Base-by-base conservation (phyloP, 2,888 invertebrate species). In the Buathra laborator region DNA sequence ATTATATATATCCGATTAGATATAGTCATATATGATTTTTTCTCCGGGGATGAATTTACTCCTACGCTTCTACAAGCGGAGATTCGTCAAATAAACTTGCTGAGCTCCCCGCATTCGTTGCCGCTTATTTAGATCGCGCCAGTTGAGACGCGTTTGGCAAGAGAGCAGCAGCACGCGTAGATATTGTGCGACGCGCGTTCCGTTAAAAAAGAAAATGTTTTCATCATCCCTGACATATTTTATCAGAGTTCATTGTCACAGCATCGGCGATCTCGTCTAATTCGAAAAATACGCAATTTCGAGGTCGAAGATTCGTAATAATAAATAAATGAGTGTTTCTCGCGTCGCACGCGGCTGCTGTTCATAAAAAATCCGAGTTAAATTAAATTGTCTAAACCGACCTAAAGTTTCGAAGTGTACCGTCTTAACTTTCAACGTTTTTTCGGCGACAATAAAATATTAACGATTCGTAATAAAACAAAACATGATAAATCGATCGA, bases 81-180 rank as follows among this genome's bases (percentile, higher is more conserved):
- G 56, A 24, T 56, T 56, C 56, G 12, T 56, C 56, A 24, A 56
- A 19, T 19, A 12, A 24, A 56, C 56, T 19, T 56, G 56, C 24
- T 4, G 24, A 56, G 56, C 56, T 62, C 62, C 7, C 62, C 1
- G 62, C 29, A 62, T 29, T 62, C 62, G 62, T 62, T 62, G 29
- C 12, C 62, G 62, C 62, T 29, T 62, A 62, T 62, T 62, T 32
- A 62, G 62, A 62, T 32, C 62, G 6, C 62, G 32, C 32, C 62
- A 62, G 62, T 62, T 32, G 68, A 79, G 75, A 74, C 59, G 66
- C 75, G 48, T 75, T 66, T 85, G 79, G 79, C 85, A 76, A 82
- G 79, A 59, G 64, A 53, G 46, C 51, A 71, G 53, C 37, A 71
- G 59, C 66, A 37, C 71, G 53, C 75, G 66, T 59, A 62, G 62